These are phyloP conservation scores for Styela clava DNA, from an alignment of 23 tunicate genomes.

Conservation along the genomic window DNA sequence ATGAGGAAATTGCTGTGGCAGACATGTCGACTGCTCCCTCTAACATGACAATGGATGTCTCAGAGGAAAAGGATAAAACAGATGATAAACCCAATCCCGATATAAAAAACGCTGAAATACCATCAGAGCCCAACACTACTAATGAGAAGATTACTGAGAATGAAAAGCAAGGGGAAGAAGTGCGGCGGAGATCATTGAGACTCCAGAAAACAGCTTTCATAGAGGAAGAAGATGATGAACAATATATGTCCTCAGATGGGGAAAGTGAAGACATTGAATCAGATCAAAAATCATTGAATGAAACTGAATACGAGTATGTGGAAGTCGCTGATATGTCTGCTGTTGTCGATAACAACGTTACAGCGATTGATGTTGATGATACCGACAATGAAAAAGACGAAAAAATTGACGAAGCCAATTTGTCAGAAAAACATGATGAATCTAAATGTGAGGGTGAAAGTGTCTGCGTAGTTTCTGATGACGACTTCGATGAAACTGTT, in stretches of 20 bases:
- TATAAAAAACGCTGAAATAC: background rate
- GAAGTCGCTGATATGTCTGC: constrained; percentile 31
- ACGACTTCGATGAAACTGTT: background rate
- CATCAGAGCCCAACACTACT: too few species aligned
- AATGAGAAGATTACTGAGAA: too few species aligned
- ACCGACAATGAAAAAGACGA: background rate
- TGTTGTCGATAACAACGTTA: background rate
- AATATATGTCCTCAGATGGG: constrained; percentile 8
- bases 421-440: background rate
- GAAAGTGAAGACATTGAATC: background rate
- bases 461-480: constrained; percentile 35
- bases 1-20: constrained; percentile 5
- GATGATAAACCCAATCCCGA: background rate
- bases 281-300: constrained; percentile 2
- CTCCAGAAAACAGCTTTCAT: background rate
- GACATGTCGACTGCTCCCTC: background rate
- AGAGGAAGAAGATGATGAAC: background rate
- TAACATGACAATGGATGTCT: background rate
- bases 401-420: background rate
- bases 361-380: background rate
- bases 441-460: constrained; percentile 7
- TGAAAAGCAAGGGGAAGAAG: background rate
- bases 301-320: constrained; percentile 23
- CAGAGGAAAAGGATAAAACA: background rate
- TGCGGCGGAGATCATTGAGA: background rate